Conservation (phyloP, 2,888 invertebrate genomes). For the Pedicia rivosa region DNA sequence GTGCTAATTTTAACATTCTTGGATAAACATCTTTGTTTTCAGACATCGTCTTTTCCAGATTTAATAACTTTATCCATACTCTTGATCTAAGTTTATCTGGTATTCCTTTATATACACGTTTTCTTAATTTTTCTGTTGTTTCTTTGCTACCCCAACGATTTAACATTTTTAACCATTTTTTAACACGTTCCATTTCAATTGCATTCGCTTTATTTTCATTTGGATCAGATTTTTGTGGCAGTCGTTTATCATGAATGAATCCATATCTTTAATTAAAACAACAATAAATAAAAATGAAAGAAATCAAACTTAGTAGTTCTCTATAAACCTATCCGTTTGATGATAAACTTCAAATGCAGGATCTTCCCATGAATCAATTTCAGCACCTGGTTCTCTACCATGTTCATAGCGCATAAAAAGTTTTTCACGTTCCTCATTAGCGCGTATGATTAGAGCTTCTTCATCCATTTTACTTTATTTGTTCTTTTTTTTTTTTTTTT, state of each 20-base stretch:
- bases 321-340: constrained; percentile 50
- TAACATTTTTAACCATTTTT: constrained; percentile 93
- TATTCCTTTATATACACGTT: constrained; percentile 85
- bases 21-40: constrained; percentile 52
- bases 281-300: constrained; percentile 1
- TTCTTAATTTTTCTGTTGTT: constrained; percentile 55
- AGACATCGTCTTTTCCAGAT: constrained; percentile 54
- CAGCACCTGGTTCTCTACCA: constrained; percentile 67
- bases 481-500: no score
- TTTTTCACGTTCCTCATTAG: constrained; percentile 74
- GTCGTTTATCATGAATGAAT: constrained; percentile 76
- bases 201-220: constrained; percentile 56
- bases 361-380: constrained; percentile 93
- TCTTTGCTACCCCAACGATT: constrained; percentile 55
- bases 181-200: constrained; percentile 70
- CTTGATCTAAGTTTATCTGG: constrained; percentile 74
- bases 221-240: constrained; percentile 52
- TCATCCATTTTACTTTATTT: constrained; percentile 31
- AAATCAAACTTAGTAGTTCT: background rate
- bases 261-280: constrained; percentile 53
- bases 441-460: constrained; percentile 65
- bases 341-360: constrained; percentile 82
- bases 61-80: constrained; percentile 40
- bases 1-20: constrained; percentile 71
- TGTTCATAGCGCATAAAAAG: constrained; percentile 78